These are phyloP conservation scores for Drosophila colorata DNA, from an alignment of 2,888 invertebrate genomes.

Conservation along the genomic window DNA sequence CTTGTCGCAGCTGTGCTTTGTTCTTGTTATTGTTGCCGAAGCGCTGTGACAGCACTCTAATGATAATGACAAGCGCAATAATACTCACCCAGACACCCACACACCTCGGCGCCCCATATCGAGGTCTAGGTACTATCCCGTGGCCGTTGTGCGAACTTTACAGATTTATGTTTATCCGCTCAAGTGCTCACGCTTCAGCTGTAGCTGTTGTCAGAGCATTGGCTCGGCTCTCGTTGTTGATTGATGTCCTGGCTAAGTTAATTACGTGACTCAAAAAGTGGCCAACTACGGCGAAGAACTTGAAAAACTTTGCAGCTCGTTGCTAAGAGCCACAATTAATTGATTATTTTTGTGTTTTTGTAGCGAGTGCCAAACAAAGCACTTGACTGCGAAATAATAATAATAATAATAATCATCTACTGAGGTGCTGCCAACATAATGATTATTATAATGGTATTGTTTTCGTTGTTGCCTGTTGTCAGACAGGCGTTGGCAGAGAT, in stretches of 20 bases:
- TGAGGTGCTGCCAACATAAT: conserved; percentile 60
- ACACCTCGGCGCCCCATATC: neutral
- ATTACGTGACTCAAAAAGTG: conserved; percentile 74
- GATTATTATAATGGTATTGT: conserved; percentile 66
- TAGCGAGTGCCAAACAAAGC: conserved; percentile 49
- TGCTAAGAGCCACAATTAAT: conserved; percentile 69
- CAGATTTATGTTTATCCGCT: conserved; percentile 78
- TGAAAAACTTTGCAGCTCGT: conserved; percentile 58
- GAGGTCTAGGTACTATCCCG: conserved; percentile 35
- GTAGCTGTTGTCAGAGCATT: conserved; percentile 8
- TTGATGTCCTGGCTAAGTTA: conserved; percentile 74
- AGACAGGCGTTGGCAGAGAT: conserved; percentile 72
- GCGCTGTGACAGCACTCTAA: conserved; percentile 57
- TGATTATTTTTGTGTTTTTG: conserved; percentile 61
- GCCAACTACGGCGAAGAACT: conserved; percentile 35
- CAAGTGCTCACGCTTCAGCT: conserved; percentile 50
- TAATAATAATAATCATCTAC: conserved; percentile 25
- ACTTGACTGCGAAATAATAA: conserved; percentile 54
- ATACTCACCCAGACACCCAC: conserved; percentile 52
- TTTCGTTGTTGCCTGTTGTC: conserved; percentile 32
- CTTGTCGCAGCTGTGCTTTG: conserved; percentile 60
- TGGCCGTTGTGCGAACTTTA: conserved; percentile 57
- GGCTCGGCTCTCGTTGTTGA: conserved; percentile 52
- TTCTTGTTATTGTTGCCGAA: conserved; percentile 35
- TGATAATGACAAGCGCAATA: conserved; percentile 79